phyloP scores from a whole-genome alignment of 1,140 invertebrate genomes.

The Lanistes nyassanus region DNA sequence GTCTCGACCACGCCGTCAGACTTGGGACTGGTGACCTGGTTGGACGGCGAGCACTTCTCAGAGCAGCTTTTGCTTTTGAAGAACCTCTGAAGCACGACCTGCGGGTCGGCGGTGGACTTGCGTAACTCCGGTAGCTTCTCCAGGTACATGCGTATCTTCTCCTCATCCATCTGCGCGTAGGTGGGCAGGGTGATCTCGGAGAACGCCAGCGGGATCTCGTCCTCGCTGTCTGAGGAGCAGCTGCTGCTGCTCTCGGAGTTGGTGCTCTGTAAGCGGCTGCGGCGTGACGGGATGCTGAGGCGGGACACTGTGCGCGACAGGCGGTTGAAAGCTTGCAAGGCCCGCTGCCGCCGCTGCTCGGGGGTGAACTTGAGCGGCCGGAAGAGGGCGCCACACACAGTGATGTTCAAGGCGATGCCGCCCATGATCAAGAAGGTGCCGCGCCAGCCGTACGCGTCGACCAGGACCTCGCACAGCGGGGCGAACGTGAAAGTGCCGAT shows the following conservation, averaged over 20 bases:
- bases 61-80: conserved; percentile 18
- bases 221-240: conserved; percentile 18
- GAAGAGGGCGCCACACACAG: conserved; percentile 83
- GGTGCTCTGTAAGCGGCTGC: conserved; percentile 25
- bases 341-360: conserved; percentile 45
- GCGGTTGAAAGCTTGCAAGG: conserved; percentile 50
- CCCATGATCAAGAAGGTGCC: conserved; percentile 82
- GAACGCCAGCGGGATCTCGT: conserved; percentile 42
- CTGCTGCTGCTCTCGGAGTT: conserved; percentile 17
- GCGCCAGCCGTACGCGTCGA: conserved; percentile 61
- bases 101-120: conserved; percentile 11
- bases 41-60: neutral
- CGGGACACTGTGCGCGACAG: conserved; percentile 22
- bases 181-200: conserved; percentile 55
- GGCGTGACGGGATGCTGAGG: conserved; percentile 29
- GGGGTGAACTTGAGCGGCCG: conserved; percentile 74
- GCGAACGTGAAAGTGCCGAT: conserved; percentile 65
- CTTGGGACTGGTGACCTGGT: neutral
- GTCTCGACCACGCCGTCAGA: neutral
- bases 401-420: conserved; percentile 81
- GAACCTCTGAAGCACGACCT: conserved; percentile 20
- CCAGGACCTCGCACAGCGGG: conserved; percentile 57
- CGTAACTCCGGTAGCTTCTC: conserved; percentile 18
- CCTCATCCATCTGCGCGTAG: conserved; percentile 31
- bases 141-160: conserved; percentile 17